Percentiles rank a stretch among this genome's conserved stretches.
Conservation (phyloP, 2,888 invertebrate species). For the Dinocampus coccinellae region DNA sequence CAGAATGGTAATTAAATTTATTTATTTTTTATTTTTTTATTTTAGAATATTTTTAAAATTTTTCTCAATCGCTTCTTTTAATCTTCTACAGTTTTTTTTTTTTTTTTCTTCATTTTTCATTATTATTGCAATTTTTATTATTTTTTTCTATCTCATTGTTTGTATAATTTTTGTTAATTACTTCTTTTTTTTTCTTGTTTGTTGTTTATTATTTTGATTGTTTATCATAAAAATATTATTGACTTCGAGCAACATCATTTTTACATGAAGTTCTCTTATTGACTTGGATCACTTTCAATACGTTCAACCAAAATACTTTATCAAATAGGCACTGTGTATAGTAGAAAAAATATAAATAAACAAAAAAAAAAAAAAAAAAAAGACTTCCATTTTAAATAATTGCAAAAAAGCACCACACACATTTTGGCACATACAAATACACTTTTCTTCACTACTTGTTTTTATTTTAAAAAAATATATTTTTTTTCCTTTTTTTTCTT, state of each 20-base stretch:
- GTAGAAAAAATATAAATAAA: background rate
- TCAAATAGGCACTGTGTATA: background rate
- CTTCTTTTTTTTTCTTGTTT: too few species aligned
- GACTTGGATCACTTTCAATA: background rate
- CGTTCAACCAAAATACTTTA: background rate
- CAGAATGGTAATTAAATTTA: slow-evolving; percentile 19
- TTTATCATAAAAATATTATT: too few species aligned
- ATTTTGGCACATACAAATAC: background rate
- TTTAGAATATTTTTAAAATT: too few species aligned
- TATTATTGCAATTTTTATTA: too few species aligned
- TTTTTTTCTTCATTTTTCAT: too few species aligned
- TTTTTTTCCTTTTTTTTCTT: slow-evolving; percentile 7
- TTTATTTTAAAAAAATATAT: background rate
- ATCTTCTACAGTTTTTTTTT: too few species aligned
- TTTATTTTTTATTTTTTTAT: slow-evolving; percentile 6
- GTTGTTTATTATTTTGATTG: too few species aligned
- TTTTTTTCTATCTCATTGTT: background rate
- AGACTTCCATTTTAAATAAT: too few species aligned
- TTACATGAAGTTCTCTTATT: slow-evolving; percentile 7
- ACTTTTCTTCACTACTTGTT: background rate
- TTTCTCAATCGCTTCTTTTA: too few species aligned
- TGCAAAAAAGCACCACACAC: too few species aligned
- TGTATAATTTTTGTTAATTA: slow-evolving; percentile 36
- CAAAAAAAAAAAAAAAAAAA: too few species aligned
- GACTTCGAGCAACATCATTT: slow-evolving; percentile 7